Evolutionary conservation across 2,113 vertebrate species (phyloP).

Genomic region (Plecotus auritus): DNA sequence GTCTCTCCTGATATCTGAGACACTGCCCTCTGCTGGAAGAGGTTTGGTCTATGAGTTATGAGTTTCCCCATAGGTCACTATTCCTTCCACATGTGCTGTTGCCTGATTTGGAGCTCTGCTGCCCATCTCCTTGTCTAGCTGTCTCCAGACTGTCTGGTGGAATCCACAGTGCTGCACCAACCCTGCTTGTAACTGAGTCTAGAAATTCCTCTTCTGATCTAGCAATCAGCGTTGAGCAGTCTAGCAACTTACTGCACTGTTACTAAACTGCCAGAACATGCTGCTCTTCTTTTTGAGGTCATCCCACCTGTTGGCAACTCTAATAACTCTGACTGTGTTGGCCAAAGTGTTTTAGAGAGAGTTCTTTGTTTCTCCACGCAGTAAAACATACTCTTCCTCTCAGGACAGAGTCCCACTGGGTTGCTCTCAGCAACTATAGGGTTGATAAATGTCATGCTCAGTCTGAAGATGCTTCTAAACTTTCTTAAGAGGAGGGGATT

Average conservation of each 20-base stretch:
- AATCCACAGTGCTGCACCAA: constrained; percentile 1
- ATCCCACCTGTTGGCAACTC: constrained; percentile 18
- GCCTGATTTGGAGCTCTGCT: constrained; percentile 60
- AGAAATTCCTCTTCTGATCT: constrained; percentile 51
- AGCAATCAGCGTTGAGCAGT: neutral
- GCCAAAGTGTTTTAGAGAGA: neutral
- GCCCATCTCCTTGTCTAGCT: constrained; percentile 35
- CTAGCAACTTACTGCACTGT: neutral
- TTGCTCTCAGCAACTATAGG: neutral
- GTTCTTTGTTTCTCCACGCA: neutral
- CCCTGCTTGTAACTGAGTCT: neutral
- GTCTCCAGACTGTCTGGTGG: constrained; percentile 61
- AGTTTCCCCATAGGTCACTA: constrained; percentile 33
- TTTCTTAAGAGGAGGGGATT: constrained; percentile 2
- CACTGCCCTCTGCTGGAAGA: constrained; percentile 73
- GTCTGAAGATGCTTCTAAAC: neutral
- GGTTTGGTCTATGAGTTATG: constrained; percentile 18
- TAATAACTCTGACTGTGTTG: neutral
- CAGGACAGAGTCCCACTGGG: neutral
- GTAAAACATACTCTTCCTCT: neutral
- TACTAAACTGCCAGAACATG: constrained; percentile 1
- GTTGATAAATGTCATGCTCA: neutral
- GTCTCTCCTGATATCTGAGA: constrained; percentile 2
- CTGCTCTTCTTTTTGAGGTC: neutral
- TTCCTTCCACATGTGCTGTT: constrained; percentile 32